phyloP scores from a whole-genome alignment of 2,888 invertebrate genomes.

The Beris morrisii region DNA sequence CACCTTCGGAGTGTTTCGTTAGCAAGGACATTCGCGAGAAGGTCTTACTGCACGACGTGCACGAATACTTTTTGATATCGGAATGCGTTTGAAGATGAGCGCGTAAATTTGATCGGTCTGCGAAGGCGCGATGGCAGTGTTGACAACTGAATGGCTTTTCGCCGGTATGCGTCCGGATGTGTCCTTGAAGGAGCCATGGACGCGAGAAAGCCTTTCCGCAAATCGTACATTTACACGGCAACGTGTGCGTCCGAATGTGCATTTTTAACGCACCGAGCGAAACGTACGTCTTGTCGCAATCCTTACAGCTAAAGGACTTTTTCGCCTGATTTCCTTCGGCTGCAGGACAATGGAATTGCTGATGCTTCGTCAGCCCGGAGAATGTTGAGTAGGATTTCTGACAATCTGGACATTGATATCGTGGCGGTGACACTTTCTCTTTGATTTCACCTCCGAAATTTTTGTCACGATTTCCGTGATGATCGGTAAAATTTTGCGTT shows the following conservation, averaged over 20 bases:
- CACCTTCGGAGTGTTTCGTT: slow-evolving; percentile 90
- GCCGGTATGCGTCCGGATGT: slow-evolving; percentile 96
- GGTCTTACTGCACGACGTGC: slow-evolving; percentile 89
- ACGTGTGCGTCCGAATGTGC: slow-evolving; percentile 97
- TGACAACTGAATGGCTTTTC: slow-evolving; percentile 97
- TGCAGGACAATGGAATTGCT: slow-evolving; percentile 93
- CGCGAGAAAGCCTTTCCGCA: slow-evolving; percentile 97
- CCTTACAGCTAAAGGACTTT: slow-evolving; percentile 94
- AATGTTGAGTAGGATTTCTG: slow-evolving; percentile 95
- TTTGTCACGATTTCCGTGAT: slow-evolving; percentile 42
- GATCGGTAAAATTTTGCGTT: slow-evolving; percentile 47
- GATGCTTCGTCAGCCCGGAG: slow-evolving; percentile 94
- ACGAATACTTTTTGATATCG: slow-evolving; percentile 96
- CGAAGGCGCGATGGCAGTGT: slow-evolving; percentile 94
- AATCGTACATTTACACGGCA: slow-evolving; percentile 94
- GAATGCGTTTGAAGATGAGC: slow-evolving; percentile 98
- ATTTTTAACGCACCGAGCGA: slow-evolving; percentile 96
- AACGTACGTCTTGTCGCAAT: slow-evolving; percentile 94
- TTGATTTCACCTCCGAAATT: slow-evolving; percentile 43
- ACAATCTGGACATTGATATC: slow-evolving; percentile 92
- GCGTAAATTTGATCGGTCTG: slow-evolving; percentile 92
- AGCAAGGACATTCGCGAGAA: slow-evolving; percentile 96
- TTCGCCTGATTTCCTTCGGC: slow-evolving; percentile 81
- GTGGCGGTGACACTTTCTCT: slow-evolving; percentile 58
- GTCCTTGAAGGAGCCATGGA: slow-evolving; percentile 96